Evolutionary conservation across 1,140 invertebrate genomes (phyloP), one percentile per base, ranked within the genome.

Genomic region (Drosophila tristis): DNA sequence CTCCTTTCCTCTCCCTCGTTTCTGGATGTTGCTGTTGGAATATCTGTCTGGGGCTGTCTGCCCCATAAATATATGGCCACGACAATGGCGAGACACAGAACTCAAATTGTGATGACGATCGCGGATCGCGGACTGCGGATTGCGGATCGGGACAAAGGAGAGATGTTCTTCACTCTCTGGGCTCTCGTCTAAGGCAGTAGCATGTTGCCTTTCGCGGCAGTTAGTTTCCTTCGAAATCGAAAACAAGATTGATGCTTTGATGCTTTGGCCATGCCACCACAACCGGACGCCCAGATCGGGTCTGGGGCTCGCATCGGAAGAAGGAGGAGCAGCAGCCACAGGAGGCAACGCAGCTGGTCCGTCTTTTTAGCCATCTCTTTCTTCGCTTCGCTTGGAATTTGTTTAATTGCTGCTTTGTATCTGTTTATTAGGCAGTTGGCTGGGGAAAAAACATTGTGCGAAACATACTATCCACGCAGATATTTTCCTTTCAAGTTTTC

Each of bases 231-330:
- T 78, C 82, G 82, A 87, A 87, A 87, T 82, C 82, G 82, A 87
- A 87, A 87, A 87, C 82, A 76, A 82, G 84, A 89, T 87, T 87
- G 84, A 87, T 89, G 71, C 65, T 47, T 87, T 87, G 84, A 87
- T 89, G 71, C 65, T 47, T 45, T 35, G 55, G 44, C 45, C 20
- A 29, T 23, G 25, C 15, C 35, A 6, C 15, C 35, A 4, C 58
- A 74, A 55, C 75, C 67, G 67, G 76, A 73, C 67, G 43, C 35
- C 9, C 35, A 11, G 35, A 39, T 39, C 35, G 31, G 31, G 31
- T 31, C 8, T 31, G 31, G 8, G 8, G 8, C 23, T 31, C 31
- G 1, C 4, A 39, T 51, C 44, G 53, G 45, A 45, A 51, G 48
- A 47, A 5, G 39, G n/a, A 0, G 47, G 25, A 20, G 43, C 35